Conservation (phyloP, 1,140 invertebrate genomes). For the fruit fly (Drosophila melanogaster) region Release_6_plus_ISO1_MT NT_033777.3:17471501-17472000, state of each 20-base stretch:
- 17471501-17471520: background rate
- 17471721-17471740: constrained; percentile 8
- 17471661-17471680: constrained; percentile 71
- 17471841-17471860: constrained; percentile 66
- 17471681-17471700: constrained; percentile 19
- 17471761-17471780: constrained; percentile 47
- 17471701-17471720: background rate
- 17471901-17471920: background rate
- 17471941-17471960: constrained; percentile 60
- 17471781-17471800: constrained; percentile 50
- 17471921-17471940: constrained; percentile 16
- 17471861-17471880: constrained; percentile 73
- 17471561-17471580: constrained; percentile 21
- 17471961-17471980: constrained; percentile 60
- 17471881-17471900: constrained; percentile 16
- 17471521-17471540: constrained; percentile 2
- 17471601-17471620: constrained; percentile 49
- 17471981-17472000: constrained; percentile 48
- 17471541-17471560: constrained; percentile 18
- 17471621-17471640: constrained; percentile 71
- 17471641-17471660: constrained; percentile 71
- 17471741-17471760: constrained; percentile 12
- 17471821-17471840: constrained; percentile 66
- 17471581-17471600: constrained; percentile 61
- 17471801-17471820: constrained; percentile 62